Evolutionary conservation across 2,797 vertebrate species (phyloP).

Genomic region (Sphenodon punctatus): DNA sequence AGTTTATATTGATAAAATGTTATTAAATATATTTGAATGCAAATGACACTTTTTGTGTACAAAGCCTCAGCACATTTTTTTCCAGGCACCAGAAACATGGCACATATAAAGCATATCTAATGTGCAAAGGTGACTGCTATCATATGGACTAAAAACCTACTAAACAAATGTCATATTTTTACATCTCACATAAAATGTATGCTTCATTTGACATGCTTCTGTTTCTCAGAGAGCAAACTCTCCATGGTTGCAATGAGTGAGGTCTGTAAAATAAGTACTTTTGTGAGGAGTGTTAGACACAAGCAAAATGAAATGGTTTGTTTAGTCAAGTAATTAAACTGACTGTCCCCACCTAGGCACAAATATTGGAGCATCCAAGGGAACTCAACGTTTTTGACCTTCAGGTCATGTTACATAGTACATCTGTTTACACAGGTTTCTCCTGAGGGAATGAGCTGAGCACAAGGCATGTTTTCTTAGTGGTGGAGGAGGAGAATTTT

Average conservation of each 20-base stretch:
- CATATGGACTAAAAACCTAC: background rate
- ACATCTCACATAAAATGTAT: no score
- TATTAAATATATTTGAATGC: background rate
- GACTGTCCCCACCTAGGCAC: conserved; percentile 27
- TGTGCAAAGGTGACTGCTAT: background rate
- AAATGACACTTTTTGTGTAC: background rate
- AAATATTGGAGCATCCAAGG: conserved; percentile 26
- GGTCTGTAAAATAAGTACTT: background rate
- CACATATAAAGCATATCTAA: background rate
- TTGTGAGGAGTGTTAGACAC: conserved; percentile 34
- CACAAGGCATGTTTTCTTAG: background rate
- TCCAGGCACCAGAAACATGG: background rate
- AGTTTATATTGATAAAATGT: background rate
- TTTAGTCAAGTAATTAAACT: conserved; percentile 58
- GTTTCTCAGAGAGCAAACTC: conserved; percentile 39
- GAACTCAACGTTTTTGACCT: conserved; percentile 39
- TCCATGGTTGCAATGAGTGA: background rate
- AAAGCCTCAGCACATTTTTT: background rate
- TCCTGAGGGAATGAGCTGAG: conserved; percentile 19
- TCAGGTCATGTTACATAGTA: conserved; percentile 32
- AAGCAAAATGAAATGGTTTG: conserved; percentile 50
- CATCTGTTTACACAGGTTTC: conserved; percentile 48
- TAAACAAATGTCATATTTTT: no score
- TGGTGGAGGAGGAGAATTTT: background rate
- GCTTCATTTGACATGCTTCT: conserved; percentile 48